Evolutionary conservation across 2,797 vertebrate genomes (phyloP).

Genomic region (Yasuhikotakia modesta): DNA sequence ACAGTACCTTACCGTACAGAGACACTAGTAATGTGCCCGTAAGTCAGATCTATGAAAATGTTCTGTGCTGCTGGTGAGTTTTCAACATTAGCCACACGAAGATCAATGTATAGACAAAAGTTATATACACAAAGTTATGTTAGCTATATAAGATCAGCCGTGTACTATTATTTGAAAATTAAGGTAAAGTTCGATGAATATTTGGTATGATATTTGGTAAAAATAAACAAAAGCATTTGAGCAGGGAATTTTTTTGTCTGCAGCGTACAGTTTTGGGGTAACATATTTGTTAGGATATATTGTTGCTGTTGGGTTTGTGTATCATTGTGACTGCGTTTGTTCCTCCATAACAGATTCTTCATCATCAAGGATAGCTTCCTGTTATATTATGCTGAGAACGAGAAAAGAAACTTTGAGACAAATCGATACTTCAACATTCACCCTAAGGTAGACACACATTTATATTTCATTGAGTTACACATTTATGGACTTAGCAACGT

Average conservation of each 20-base stretch:
- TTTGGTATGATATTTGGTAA: not conserved
- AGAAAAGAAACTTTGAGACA: slow-evolving; percentile 92
- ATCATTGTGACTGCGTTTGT: not conserved
- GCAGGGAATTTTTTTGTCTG: not conserved
- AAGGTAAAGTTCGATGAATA: not conserved
- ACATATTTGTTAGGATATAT: not conserved
- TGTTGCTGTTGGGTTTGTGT: not conserved
- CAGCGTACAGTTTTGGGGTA: not conserved
- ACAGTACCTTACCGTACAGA: slow-evolving; percentile 17
- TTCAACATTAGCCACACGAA: slow-evolving; percentile 11
- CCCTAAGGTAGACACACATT: slow-evolving; percentile 85
- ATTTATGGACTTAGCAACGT: not conserved
- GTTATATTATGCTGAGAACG: slow-evolving; percentile 93
- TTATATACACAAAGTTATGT: not conserved
- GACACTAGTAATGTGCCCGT: slow-evolving; percentile 40
- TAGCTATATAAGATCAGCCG: not conserved
- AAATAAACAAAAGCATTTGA: not conserved
- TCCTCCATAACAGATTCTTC: slow-evolving; percentile 87
- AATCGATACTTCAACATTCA: slow-evolving; percentile 96
- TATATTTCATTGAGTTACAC: not conserved
- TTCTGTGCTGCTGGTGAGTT: slow-evolving; percentile 17
- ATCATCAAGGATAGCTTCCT: slow-evolving; percentile 98
- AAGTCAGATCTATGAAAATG: slow-evolving; percentile 25
- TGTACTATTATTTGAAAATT: not conserved
- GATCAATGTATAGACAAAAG: slow-evolving; percentile 23